Evolutionary conservation across 2,113 vertebrate species (phyloP), one percentile per base, ranked within the genome.

Genomic region (Neotoma lepida): DNA sequence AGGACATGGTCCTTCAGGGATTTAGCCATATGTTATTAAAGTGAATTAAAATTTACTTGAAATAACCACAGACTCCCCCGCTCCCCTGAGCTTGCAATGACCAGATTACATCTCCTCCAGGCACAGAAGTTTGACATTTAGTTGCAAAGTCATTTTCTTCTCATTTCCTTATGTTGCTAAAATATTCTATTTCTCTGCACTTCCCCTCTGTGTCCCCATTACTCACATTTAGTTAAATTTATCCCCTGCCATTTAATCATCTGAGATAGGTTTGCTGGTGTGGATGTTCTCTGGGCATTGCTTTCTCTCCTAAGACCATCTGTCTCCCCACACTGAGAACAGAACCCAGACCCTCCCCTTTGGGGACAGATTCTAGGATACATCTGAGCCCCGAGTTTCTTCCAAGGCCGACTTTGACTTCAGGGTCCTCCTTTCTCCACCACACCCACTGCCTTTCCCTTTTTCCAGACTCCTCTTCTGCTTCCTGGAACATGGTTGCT

Each of bases 121-220:
- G 94, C 95, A 93, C 94, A 96, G 97, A 97, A 97, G 92, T 96
- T 94, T 97, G 95, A 97, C 95, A 96, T 97, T 97, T 97, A 90
- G 73, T 92, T 95, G 96, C 88, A 86, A 97, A 97, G 93, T 96
- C 91, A 97, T 97, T 96, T 96, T 96, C 95, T 96, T 94, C 96
- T 97, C 97, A 97, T 97, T 97, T 97, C 97, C 96, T 97, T 96
- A 95, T 94, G 94, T 96, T 96, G 91, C 96, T 97, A 95, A 97
- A 97, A 97, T 97, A 97, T 96, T 97, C 97, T 92, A 86, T 97
- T 96, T 96, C 93, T 95, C 63, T 97, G 92, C 94, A 86, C 90
- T 96, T 97, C 95, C 96, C 94, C 92, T 97, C 96, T 84, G 92
- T 96, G 94, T 90, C 81, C 94, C 94, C 96, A 97, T 97, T 95